These are phyloP conservation scores for Eulemur rufifrons DNA, from an alignment of 2,113 vertebrate genomes.

Conservation along the genomic window DNA sequence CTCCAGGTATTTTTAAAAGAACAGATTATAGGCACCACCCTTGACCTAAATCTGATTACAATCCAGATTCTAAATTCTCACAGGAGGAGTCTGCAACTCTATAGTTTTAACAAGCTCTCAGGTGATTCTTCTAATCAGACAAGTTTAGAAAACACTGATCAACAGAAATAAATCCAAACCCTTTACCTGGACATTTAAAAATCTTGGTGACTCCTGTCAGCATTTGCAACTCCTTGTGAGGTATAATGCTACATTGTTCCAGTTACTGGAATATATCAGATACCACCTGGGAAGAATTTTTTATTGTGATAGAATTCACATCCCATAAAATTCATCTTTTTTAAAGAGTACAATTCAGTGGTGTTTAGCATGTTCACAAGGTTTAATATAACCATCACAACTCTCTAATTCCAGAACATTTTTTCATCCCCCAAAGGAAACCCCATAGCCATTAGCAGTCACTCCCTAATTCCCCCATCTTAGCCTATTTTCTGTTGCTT, in stretches of 20 bases:
- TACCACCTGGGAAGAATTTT: not conserved
- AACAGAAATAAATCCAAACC: not conserved
- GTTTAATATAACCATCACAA: not conserved
- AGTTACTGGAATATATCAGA: not conserved
- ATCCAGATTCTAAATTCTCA: not conserved
- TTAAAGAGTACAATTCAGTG: not conserved
- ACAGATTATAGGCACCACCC: not conserved
- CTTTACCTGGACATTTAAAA: not conserved
- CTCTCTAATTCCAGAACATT: not conserved
- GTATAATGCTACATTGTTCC: not conserved
- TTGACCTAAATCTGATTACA: not conserved
- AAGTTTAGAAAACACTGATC: not conserved
- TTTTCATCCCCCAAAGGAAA: conserved; percentile 1
- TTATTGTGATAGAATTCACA: conserved; percentile 1
- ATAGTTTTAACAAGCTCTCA: not conserved
- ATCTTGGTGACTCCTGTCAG: not conserved
- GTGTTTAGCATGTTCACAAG: not conserved
- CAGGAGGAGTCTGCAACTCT: not conserved
- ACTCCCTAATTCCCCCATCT: not conserved
- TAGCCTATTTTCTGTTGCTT: not conserved
- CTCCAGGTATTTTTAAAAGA: not conserved
- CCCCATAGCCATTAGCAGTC: not conserved
- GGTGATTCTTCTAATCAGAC: not conserved
- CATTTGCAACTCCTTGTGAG: not conserved
- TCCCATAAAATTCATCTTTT: not conserved